phyloP scores from a whole-genome alignment of 2,113 vertebrate species.

The Hyperoodon ampullatus region DNA sequence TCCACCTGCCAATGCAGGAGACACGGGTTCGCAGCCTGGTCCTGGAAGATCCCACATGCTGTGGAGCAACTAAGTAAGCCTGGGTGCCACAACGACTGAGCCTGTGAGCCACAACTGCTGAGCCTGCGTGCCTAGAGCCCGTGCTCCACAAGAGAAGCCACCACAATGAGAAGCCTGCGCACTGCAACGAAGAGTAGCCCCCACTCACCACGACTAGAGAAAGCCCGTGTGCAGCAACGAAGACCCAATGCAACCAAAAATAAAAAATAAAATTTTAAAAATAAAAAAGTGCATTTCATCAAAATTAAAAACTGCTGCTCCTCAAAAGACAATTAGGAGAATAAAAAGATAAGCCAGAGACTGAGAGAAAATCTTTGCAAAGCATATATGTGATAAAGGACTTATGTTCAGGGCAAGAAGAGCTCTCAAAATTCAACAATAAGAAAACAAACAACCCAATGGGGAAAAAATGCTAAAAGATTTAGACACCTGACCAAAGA shows the following conservation, averaged over 20 bases:
- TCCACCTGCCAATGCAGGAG: no score
- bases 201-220: no score
- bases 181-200: no score
- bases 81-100: no score
- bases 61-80: no score
- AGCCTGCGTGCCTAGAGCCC: no score
- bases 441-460: slow-evolving; percentile 36
- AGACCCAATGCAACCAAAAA: not conserved
- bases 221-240: no score
- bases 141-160: no score
- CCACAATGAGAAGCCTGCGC: no score
- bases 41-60: no score
- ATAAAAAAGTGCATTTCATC: not conserved
- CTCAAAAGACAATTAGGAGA: not conserved
- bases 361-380: slow-evolving; percentile 29
- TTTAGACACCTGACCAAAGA: not conserved
- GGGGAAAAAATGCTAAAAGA: not conserved
- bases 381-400: not conserved
- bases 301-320: not conserved
- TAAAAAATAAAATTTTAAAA: slow-evolving; percentile 5
- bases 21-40: no score
- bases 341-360: not conserved
- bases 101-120: no score
- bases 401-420: slow-evolving; percentile 3
- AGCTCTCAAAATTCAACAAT: slow-evolving; percentile 40